Base-by-base conservation (phyloP, 2,113 vertebrate species). In the Recurvirostra avosetta region DNA sequence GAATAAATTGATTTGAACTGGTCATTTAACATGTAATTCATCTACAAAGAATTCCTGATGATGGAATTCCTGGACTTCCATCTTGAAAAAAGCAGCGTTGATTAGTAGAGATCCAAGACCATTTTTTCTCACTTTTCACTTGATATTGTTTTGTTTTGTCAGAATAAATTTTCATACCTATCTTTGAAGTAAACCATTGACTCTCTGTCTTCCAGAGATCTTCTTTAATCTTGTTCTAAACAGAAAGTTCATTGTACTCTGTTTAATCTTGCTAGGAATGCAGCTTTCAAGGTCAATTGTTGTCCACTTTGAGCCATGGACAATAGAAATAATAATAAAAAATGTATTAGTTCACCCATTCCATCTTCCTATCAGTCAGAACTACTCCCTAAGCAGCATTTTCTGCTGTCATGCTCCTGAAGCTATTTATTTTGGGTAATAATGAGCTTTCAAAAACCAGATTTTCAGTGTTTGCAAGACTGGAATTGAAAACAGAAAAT, bases 221-320 rank as follows among this genome's bases (percentile, higher is more conserved):
- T 30, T 95, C 71, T 92, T 88, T 76, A 90, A 73, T 94, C 41
- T 92, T 91, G 30, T 82, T 95, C 73, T 97, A 82, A 94, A 89
- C 58, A 81, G 55, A 30, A 91, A 65, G 34, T 56, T 92, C 52
- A 50, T 87, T 91, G 43, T 89, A 55, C 19, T 86, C 36, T 65
- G 19, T 72, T 79, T 71, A 71, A 52, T 94, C 29, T 91, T 90
- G 29, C n/a, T 82, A 50, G 23, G 58, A 94, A 55, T 85, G 41
- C 58, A 87, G 56, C 36, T 84, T 91, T 91, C 66, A 62, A 52
- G 38, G 66, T 82, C 58, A 79, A 1, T 53, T 90, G 75, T 95
- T 94, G 80, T 70, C 70, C n/a, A 55, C 20, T 59, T 83, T 27
- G 29, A 95, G 45, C 32, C 16, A 47, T 10, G 26, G 30, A 62